Percentiles rank a stretch among this genome's conserved stretches.
Conservation (phyloP, 2,888 invertebrate species). For the Cremastinae sp. region DNA sequence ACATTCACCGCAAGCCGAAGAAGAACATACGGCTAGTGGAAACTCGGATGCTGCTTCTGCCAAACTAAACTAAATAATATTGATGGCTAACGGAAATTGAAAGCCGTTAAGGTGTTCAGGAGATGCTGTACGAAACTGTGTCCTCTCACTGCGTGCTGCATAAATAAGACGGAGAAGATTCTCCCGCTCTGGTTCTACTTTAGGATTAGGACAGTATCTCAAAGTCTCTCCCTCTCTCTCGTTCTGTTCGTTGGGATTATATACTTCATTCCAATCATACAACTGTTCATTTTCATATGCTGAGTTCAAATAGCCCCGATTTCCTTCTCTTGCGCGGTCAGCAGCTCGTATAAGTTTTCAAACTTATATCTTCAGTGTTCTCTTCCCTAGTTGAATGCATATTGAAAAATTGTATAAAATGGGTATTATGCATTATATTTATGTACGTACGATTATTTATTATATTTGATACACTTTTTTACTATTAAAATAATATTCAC, state of each 20-base stretch:
- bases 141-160: conserved; percentile 67
- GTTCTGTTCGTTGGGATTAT: not conserved
- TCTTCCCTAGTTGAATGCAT: no score
- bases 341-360: no score
- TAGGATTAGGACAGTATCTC: conserved; percentile 75
- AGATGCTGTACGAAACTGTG: conserved; percentile 74
- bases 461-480: no score
- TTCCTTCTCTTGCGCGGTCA: no score
- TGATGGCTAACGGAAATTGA: conserved; percentile 81
- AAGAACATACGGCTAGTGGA: conserved; percentile 30
- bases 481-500: no score
- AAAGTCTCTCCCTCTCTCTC: conserved; percentile 54
- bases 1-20: conserved; percentile 33
- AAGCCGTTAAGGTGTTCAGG: conserved; percentile 78
- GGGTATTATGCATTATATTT: no score
- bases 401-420: no score
- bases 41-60: conserved; percentile 60
- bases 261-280: conserved; percentile 35
- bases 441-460: no score
- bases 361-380: no score
- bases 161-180: conserved; percentile 74
- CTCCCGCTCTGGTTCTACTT: conserved; percentile 64
- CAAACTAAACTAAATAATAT: conserved; percentile 80
- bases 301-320: not conserved
- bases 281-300: conserved; percentile 10